These are phyloP conservation scores for Zosterops pallidus DNA, from an alignment of 2,113 vertebrate species.

Conservation along the genomic window DNA sequence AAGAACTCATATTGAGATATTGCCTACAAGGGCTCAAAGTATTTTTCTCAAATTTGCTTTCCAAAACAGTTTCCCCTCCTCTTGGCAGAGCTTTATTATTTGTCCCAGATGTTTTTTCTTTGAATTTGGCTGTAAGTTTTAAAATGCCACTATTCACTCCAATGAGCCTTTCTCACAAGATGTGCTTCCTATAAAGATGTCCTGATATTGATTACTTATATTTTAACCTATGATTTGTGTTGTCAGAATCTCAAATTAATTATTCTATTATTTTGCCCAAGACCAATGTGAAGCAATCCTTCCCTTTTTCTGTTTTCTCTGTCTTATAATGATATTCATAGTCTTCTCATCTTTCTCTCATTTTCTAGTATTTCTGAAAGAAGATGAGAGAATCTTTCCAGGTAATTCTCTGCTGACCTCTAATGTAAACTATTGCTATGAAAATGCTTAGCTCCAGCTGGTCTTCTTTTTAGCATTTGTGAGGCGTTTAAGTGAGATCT, in stretches of 20 bases:
- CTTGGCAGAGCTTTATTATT: neutral
- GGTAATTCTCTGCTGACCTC: neutral
- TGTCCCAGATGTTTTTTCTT: constrained; percentile 19
- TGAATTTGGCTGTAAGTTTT: neutral
- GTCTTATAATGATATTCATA: neutral
- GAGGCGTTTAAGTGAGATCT: neutral
- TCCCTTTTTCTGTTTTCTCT: neutral
- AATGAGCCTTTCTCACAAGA: neutral
- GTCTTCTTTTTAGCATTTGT: neutral
- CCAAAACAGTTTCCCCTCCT: constrained; percentile 2
- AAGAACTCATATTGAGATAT: neutral
- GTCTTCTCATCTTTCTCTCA: neutral
- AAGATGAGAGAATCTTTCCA: neutral
- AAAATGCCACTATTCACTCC: neutral
- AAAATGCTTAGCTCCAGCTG: neutral
- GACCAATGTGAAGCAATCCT: neutral
- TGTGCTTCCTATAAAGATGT: neutral
- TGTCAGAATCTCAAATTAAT: neutral
- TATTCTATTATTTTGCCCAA: neutral
- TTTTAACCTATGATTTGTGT: neutral
- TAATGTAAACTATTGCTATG: neutral
- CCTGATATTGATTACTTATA: neutral
- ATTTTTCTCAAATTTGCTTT: constrained; percentile 9
- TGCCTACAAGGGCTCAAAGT: neutral
- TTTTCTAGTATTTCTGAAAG: neutral